A percentile compares a stretch with the other conserved stretches of the same genome.
These are phyloP conservation scores for Machimus atricapillus DNA, from an alignment of 2,888 invertebrate genomes.

Conservation along the genomic window DNA sequence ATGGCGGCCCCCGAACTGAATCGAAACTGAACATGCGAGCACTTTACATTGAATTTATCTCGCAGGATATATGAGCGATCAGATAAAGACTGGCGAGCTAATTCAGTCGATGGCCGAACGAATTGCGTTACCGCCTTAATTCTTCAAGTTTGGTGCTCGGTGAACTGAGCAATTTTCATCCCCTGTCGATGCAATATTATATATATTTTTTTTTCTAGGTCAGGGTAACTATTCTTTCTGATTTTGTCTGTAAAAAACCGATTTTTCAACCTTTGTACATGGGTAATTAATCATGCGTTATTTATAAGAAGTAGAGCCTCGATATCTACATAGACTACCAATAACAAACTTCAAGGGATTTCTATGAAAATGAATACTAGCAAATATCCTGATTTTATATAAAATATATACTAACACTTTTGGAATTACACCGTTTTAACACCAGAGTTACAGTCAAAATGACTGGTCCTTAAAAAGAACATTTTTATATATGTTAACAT, in stretches of 20 bases:
- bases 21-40: neutral
- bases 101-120: slow-evolving; percentile 8
- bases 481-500: too few species aligned
- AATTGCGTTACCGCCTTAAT: neutral
- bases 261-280: neutral
- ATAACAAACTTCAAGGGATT: too few species aligned
- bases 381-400: too few species aligned
- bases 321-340: too few species aligned
- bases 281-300: neutral
- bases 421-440: too few species aligned
- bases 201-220: neutral
- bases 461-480: too few species aligned
- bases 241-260: neutral
- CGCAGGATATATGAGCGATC: neutral
- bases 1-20: neutral
- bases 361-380: too few species aligned
- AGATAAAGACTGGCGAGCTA: neutral
- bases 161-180: neutral
- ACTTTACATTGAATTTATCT: neutral
- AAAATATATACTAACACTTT: too few species aligned
- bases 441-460: too few species aligned
- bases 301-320: neutral
- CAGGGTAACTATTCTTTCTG: neutral
- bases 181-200: neutral
- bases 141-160: neutral